A percentile compares a stretch with the other conserved stretches of the same genome.
Conservation (phyloP, 2,113 vertebrate genomes). For the Hippocampus comes region DNA sequence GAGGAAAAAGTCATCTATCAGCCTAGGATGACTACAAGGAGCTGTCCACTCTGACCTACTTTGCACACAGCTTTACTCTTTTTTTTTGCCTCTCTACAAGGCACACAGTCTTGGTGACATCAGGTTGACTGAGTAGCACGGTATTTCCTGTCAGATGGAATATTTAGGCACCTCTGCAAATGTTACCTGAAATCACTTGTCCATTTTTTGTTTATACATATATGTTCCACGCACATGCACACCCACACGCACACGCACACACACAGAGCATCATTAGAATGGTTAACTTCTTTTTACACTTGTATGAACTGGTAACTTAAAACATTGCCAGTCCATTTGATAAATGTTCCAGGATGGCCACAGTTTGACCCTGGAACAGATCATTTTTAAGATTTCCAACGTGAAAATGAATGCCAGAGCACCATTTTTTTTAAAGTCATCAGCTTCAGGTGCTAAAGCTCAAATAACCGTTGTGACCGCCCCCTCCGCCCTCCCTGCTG, state of each 20-base stretch:
- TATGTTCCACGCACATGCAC: too few species aligned
- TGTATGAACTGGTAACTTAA: not conserved
- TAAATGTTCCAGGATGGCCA: not conserved
- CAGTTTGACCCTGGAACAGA: conserved; percentile 1
- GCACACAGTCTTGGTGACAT: not conserved
- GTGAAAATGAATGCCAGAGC: not conserved
- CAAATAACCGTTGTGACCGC: conserved; percentile 38
- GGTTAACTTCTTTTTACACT: not conserved
- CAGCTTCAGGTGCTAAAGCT: conserved; percentile 37
- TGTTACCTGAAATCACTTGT: too few species aligned
- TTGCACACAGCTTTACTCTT: conserved; percentile 25
- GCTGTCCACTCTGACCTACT: conserved; percentile 57
- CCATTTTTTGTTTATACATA: too few species aligned
- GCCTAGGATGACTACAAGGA: conserved; percentile 51
- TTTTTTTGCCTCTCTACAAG: not conserved
- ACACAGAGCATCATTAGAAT: too few species aligned
- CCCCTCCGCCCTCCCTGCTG: conserved; percentile 16
- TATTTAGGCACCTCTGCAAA: not conserved
- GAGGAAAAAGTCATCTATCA: conserved; percentile 54
- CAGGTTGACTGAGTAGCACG: not conserved
- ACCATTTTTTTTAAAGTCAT: not conserved
- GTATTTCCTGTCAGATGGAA: not conserved
- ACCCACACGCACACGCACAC: too few species aligned
- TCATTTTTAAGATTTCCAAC: not conserved
- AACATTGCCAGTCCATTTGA: not conserved